A percentile compares a stretch with the other conserved stretches of the same genome.
Conservation (phyloP, 2,888 invertebrate species). For the Taenaris catops region DNA sequence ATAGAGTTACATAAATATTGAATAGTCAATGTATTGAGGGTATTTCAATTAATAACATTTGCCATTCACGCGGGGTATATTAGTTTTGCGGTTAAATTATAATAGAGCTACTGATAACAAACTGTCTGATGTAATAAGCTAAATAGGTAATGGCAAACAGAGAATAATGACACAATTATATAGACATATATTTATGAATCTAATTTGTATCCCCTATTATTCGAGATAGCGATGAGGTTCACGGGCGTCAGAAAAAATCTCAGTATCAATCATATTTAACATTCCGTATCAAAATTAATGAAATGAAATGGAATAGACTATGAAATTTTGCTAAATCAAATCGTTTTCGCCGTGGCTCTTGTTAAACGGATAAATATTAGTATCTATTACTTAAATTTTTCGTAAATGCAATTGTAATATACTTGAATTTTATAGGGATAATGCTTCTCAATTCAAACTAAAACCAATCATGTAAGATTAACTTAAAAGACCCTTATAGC, state of each 20-base stretch:
- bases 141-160: constrained; percentile 23
- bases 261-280: constrained; percentile 18
- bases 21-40: constrained; percentile 31
- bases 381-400: too few species aligned
- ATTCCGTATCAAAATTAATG: constrained; percentile 14
- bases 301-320: constrained; percentile 6
- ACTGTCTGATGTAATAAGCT: constrained; percentile 24
- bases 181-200: constrained; percentile 23
- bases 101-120: constrained; percentile 25
- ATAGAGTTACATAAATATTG: constrained; percentile 35
- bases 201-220: constrained; percentile 23
- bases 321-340: constrained; percentile 9
- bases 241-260: constrained; percentile 13
- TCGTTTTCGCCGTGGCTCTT: constrained; percentile 1
- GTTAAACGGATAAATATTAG: too few species aligned
- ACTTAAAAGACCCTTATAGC: too few species aligned
- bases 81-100: constrained; percentile 30
- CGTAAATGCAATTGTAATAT: too few species aligned
- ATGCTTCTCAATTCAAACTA: too few species aligned
- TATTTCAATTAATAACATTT: constrained; percentile 41
- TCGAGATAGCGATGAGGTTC: constrained; percentile 20
- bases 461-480: too few species aligned
- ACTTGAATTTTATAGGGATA: too few species aligned
- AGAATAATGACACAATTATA: constrained; percentile 22
- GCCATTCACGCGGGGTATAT: constrained; percentile 28